Base-by-base conservation (phyloP, 2,797 vertebrate genomes). In the Diplodus puntazzo region DNA sequence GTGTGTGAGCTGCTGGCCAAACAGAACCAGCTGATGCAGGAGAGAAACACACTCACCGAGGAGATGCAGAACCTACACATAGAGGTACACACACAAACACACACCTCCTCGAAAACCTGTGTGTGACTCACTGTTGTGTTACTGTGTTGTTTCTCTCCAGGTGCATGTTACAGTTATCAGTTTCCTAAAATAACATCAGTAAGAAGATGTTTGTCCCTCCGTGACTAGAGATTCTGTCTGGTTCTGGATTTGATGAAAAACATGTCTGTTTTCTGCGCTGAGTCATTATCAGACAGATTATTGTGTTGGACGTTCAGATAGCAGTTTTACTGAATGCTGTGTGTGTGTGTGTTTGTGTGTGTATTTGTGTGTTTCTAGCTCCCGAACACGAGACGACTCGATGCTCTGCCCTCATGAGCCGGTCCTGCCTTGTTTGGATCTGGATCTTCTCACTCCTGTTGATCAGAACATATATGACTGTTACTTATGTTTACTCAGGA, bases 1-100 rank as follows among this genome's bases (percentile, higher is more conserved):
- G 95, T 98, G 92, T 95, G 96, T 87, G 96, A 97, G 92, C 87
- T 99, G 80, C 96, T 99, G 89, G 93, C 90, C 94, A 96, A 94
- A 94, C 97, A 99, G 95, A 97, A 96, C 90, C 95, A 96, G 92
- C 96, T 97, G 80, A 95, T 97, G 89, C 93, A 95, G 90, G 96
- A 99, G 92, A 95, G 95, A 79, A 96, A 97, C 90, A 88, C 89
- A 70, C 96, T 96, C 67, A 88, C 90, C 0, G 95, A 97, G 88
- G 96, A 98, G 92, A 94, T 96, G 88, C 95, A 92, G 76, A 91
- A 83, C 75, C 94, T 96, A 0, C 88, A 75, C 61, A 8, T 39
- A 2, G 81, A 91, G 86, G 90, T 91, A 89, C 60, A n/a, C 27
- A 76, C 50, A 53, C 80, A 80, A 58, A 64, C 27, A 62, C 60